Base-by-base conservation (phyloP, 2,113 vertebrate genomes). In the Lampris incognitus region DNA sequence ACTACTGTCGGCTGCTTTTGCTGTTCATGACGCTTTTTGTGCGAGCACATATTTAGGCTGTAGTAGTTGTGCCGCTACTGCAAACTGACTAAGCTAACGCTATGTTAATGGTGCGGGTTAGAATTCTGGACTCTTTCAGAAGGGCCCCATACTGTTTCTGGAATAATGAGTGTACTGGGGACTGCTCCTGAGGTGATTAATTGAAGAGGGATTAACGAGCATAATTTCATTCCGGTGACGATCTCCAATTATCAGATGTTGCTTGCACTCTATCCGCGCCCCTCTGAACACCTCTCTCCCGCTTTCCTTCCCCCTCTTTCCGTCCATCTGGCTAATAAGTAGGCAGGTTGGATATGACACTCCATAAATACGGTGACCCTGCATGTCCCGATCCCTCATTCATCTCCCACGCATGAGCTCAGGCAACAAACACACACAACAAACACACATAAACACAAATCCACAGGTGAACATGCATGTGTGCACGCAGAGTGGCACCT, bases 171-270 rank as follows among this genome's bases (percentile, higher is more conserved):
- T 87, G 87, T 88, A 90, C 78, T 85, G 83, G 66, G 62, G 79
- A 83, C 81, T 78, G 88, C 87, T 90, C 91, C 76, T 86, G 82
- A 79, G 83, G 84, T 93, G 92, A 94, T 93, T 93, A 93, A 93
- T 92, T 92, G 89, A 85, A 81, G 79, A 83, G 84, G 89, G 91
- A 94, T 94, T 94, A 94, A 93, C 91, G 86, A 83, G 90, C 91
- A 93, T 92, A 90, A 92, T 94, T 93, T 92, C 87, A 93, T 93
- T 92, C 88, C 83, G 87, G 82, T 87, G 92, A 90, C 85, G 71
- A 92, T 91, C 88, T 91, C 90, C 91, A 93, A 94, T 94, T 93
- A 94, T 85, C 86, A 87, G 90, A 92, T 87, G 87, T 57, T 49
- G 87, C 76, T 78, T 67, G 74, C 38, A 9, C 81, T 78, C 67